These are phyloP conservation scores for Ianthella basta DNA, from an alignment of 37 sponge, comb jelly and placozoan genomes.

Conservation along the genomic window DNA sequence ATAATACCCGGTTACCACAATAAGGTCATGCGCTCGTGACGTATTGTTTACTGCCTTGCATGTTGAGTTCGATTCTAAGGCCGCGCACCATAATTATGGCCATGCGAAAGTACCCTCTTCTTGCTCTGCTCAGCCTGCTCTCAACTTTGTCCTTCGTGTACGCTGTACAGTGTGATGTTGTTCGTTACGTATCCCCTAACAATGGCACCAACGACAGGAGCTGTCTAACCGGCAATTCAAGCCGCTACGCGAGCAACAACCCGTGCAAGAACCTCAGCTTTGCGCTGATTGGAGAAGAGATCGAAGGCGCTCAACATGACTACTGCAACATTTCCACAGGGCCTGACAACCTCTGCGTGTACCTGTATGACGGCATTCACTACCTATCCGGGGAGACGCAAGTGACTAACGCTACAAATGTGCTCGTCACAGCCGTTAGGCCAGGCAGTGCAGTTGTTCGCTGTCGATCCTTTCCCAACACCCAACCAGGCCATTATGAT, in stretches of 20 bases:
- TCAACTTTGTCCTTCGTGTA: too few relatives aligned
- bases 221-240: background rate
- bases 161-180: too few relatives aligned
- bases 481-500: background rate
- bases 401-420: background rate
- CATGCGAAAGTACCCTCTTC: too few relatives aligned
- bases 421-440: slow-evolving; percentile 43
- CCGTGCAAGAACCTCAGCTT: background rate
- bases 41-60: too few relatives aligned
- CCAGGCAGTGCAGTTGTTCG: slow-evolving; percentile 40
- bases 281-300: slow-evolving; percentile 6
- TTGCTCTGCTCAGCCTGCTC: too few relatives aligned
- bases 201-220: background rate
- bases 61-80: too few relatives aligned
- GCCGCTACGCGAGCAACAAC: background rate
- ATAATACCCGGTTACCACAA: too few relatives aligned
- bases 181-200: background rate
- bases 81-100: too few relatives aligned
- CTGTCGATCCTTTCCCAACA: slow-evolving; percentile 43
- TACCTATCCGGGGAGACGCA: background rate
- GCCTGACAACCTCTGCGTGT: slow-evolving; percentile 11
- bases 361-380: background rate
- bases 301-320: background rate
- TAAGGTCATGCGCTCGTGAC: too few relatives aligned
- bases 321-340: background rate